Conservation (phyloP, 2,113 vertebrate species). For the Rhegmatorhina hoffmannsi region DNA sequence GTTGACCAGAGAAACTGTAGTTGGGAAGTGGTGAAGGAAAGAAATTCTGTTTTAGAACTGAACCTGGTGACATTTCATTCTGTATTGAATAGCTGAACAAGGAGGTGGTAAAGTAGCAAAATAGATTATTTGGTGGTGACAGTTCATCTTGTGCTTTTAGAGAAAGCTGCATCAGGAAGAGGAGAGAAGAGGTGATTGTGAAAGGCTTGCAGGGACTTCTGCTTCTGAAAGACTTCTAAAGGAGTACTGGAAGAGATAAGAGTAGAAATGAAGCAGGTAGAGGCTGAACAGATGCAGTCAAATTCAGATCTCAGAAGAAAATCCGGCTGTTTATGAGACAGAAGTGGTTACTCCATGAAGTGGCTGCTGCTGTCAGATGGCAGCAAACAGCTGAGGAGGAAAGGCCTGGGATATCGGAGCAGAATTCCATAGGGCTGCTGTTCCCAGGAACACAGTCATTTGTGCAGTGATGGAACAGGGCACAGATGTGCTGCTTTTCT, state of each 20-base stretch:
- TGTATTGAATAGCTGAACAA: not conserved
- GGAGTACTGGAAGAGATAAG: not conserved
- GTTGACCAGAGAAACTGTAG: not conserved
- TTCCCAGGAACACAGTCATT: not conserved
- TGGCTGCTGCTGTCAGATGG: not conserved
- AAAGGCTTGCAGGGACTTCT: not conserved
- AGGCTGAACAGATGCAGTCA: not conserved
- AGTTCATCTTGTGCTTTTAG: not conserved
- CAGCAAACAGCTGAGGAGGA: not conserved
- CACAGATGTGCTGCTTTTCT: not conserved
- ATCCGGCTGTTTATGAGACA: not conserved
- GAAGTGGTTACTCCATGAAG: rapidly evolving
- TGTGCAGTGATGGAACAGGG: not conserved
- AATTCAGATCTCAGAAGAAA: not conserved
- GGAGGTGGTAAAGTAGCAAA: not conserved
- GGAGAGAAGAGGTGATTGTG: not conserved
- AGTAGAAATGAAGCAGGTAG: not conserved
- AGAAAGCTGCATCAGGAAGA: not conserved
- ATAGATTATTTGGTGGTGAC: not conserved
- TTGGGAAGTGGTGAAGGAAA: not conserved
- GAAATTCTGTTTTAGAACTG: not conserved
- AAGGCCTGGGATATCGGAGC: not conserved
- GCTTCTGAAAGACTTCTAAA: not conserved
- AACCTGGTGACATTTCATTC: not conserved
- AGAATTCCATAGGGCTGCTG: rapidly evolving